Evolutionary conservation across 2,113 vertebrate species (phyloP).

Genomic region (Galemys pyrenaicus): DNA sequence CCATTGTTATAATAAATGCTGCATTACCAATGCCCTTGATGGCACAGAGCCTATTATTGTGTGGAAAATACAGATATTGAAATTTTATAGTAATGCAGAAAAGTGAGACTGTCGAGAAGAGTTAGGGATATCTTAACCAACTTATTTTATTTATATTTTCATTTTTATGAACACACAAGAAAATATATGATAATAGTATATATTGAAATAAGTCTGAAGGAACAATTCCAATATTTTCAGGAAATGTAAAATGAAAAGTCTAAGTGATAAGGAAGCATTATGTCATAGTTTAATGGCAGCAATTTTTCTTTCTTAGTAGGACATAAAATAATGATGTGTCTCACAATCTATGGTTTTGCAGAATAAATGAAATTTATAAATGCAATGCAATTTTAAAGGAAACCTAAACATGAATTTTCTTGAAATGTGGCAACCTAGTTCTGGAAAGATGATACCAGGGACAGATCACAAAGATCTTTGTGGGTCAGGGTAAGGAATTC

Average conservation of each 20-base stretch:
- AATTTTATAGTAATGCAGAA: slow-evolving; percentile 14
- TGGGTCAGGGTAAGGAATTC: background rate
- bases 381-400: background rate
- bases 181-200: background rate
- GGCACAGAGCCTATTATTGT: background rate
- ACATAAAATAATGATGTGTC: slow-evolving; percentile 46
- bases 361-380: slow-evolving; percentile 36
- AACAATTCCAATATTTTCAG: background rate
- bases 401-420: slow-evolving; percentile 25
- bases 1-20: slow-evolving; percentile 31
- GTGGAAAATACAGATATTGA: background rate
- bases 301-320: slow-evolving; percentile 38
- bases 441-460: background rate
- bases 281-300: slow-evolving; percentile 15
- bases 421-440: slow-evolving; percentile 10
- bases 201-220: slow-evolving; percentile 30
- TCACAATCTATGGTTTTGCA: background rate
- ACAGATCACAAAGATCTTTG: background rate
- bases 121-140: slow-evolving; percentile 25
- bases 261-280: slow-evolving; percentile 29
- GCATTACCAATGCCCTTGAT: slow-evolving; percentile 8
- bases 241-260: slow-evolving; percentile 47
- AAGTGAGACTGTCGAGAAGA: background rate
- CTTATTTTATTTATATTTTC: slow-evolving; percentile 46
- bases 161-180: background rate